Conservation (phyloP, 1,140 invertebrate genomes). For the Cardiocondyla obscurior region DNA sequence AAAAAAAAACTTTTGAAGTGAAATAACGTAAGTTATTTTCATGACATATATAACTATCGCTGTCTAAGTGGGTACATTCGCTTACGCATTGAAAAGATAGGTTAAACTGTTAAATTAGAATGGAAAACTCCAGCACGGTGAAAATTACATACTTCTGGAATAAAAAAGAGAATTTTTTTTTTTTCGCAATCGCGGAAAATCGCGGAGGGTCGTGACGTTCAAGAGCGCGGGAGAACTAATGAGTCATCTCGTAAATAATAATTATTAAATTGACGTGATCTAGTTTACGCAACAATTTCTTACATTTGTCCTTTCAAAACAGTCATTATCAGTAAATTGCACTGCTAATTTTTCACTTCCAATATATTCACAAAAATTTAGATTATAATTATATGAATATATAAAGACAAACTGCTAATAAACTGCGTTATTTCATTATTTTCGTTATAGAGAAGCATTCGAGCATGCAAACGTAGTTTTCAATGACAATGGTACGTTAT, state of each 20-base stretch:
- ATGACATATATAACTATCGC: no score
- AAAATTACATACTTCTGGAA: neutral
- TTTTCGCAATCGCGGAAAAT: neutral
- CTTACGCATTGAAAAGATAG: no score
- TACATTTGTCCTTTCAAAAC: neutral
- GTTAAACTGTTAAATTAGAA: neutral
- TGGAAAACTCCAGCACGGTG: neutral
- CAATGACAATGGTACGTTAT: constrained; percentile 90
- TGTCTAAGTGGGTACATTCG: no score
- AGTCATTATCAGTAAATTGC: neutral
- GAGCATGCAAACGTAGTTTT: constrained; percentile 89
- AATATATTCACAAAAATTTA: no score
- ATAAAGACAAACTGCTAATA: neutral
- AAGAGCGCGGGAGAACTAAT: neutral
- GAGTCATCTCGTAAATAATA: neutral
- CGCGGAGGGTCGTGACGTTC: neutral
- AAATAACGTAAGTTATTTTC: neutral
- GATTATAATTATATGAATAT: neutral
- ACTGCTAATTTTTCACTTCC: neutral
- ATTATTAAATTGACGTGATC: neutral
- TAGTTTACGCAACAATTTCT: neutral
- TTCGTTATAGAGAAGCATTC: constrained; percentile 86
- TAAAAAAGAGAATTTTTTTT: neutral
- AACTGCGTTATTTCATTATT: neutral
- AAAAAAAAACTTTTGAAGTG: no score